phyloP scores from a whole-genome alignment of 2,888 invertebrate species.

The Heliothis peltigera region DNA sequence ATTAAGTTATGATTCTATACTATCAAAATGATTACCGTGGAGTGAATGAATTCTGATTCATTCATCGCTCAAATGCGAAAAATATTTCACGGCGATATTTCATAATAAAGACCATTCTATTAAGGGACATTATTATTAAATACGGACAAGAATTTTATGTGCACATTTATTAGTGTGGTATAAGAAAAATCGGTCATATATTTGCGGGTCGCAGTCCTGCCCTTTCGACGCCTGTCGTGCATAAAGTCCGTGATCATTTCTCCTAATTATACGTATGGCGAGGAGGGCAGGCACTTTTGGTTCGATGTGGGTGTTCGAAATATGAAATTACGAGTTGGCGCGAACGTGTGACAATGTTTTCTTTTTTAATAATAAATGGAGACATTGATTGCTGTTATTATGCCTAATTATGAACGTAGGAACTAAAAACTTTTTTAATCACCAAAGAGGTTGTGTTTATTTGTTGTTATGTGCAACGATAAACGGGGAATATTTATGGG shows the following conservation, averaged over 20 bases:
- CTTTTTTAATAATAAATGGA: slow-evolving; percentile 75
- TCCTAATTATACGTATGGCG: slow-evolving; percentile 86
- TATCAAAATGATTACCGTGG: slow-evolving; percentile 82
- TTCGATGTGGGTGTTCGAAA: slow-evolving; percentile 88
- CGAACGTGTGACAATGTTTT: slow-evolving; percentile 84
- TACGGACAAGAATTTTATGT: slow-evolving; percentile 80
- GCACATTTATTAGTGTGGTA: slow-evolving; percentile 81
- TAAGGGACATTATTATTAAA: slow-evolving; percentile 74
- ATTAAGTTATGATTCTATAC: slow-evolving; percentile 81
- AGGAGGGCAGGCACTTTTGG: slow-evolving; percentile 78
- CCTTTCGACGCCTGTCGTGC: slow-evolving; percentile 88
- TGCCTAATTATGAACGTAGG: slow-evolving; percentile 68
- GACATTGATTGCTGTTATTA: slow-evolving; percentile 75
- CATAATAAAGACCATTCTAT: slow-evolving; percentile 82
- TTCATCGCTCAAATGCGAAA: slow-evolving; percentile 74
- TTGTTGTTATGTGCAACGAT: slow-evolving; percentile 62
- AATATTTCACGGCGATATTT: slow-evolving; percentile 78
- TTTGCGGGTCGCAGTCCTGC: slow-evolving; percentile 80
- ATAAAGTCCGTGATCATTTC: slow-evolving; percentile 86
- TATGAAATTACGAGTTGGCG: slow-evolving; percentile 86
- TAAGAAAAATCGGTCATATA: slow-evolving; percentile 85
- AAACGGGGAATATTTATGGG: slow-evolving; percentile 82
- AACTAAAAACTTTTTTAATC: slow-evolving; percentile 63
- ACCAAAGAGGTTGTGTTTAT: slow-evolving; percentile 36
- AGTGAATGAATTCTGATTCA: slow-evolving; percentile 80